phyloP scores from a whole-genome alignment of 1,140 invertebrate genomes.

The Neoseiulus cucumeris region DNA sequence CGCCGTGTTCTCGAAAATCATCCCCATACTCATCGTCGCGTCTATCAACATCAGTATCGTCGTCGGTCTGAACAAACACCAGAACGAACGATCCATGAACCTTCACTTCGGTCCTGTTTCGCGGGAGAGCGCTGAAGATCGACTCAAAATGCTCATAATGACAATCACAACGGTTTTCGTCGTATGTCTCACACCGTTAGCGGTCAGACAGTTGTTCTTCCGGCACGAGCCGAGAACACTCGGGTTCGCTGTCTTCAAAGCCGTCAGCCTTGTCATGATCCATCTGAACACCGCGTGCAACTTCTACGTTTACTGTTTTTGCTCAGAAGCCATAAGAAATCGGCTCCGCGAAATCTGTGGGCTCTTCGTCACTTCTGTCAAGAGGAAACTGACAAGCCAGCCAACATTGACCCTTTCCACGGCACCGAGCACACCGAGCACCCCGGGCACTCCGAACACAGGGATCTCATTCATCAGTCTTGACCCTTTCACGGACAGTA shows the following conservation, averaged over 20 bases:
- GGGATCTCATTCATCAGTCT: no score
- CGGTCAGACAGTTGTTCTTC: neutral
- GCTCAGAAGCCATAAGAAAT: neutral
- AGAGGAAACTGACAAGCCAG: no score
- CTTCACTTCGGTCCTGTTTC: neutral
- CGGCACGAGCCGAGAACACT: neutral
- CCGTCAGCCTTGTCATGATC: neutral
- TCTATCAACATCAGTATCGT: neutral
- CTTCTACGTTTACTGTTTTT: slow-evolving; percentile 2
- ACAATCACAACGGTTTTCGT: neutral
- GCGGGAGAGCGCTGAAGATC: neutral
- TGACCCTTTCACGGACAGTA: no score
- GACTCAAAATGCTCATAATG: neutral
- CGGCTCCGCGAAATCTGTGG: neutral
- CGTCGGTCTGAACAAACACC: neutral
- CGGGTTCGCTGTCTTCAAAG: neutral
- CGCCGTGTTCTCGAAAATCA: neutral
- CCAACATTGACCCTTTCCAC: no score
- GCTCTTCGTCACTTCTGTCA: no score
- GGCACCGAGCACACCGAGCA: no score
- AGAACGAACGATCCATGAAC: neutral
- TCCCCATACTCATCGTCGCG: neutral
- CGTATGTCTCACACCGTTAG: neutral
- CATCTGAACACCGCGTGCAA: neutral
- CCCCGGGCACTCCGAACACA: no score